These are phyloP conservation scores for Chaetorhynchus papuensis DNA, from an alignment of 2,113 vertebrate genomes.

Conservation along the genomic window DNA sequence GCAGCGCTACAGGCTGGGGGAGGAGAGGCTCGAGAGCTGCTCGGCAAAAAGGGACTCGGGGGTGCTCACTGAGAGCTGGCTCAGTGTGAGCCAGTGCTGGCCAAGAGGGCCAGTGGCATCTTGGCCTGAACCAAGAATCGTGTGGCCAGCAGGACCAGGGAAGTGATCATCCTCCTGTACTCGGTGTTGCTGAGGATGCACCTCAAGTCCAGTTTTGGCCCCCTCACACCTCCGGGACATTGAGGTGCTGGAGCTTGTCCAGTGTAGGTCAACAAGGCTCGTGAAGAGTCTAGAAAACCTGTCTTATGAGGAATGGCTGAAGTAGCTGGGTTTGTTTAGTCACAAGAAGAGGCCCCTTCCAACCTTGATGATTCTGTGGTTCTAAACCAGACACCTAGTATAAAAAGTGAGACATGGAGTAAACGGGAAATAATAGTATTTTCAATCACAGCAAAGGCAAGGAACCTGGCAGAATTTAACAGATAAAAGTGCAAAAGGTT, in stretches of 20 bases:
- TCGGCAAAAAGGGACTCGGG: background rate
- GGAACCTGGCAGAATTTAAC: background rate
- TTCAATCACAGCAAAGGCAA: background rate
- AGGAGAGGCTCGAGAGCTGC: background rate
- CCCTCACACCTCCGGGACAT: background rate
- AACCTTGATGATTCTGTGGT: background rate
- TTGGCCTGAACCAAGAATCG: background rate
- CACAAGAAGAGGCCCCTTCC: background rate
- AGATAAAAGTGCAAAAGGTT: background rate
- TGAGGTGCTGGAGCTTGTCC: background rate
- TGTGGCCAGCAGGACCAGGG: background rate
- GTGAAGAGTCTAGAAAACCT: background rate
- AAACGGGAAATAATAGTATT: background rate
- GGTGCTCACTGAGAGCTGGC: background rate
- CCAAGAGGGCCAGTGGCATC: background rate
- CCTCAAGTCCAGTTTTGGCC: background rate
- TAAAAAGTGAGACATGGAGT: background rate
- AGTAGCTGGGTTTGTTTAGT: background rate
- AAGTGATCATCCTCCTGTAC: background rate
- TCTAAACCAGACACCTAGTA: background rate
- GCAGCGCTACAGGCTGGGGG: too few relatives aligned
- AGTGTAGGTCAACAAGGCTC: background rate
- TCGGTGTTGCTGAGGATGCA: background rate
- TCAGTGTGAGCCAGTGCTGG: background rate
- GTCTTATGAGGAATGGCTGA: background rate